Evolutionary conservation across 1,140 invertebrate genomes (phyloP).

Genomic region (Calliopsis andreniformis): DNA sequence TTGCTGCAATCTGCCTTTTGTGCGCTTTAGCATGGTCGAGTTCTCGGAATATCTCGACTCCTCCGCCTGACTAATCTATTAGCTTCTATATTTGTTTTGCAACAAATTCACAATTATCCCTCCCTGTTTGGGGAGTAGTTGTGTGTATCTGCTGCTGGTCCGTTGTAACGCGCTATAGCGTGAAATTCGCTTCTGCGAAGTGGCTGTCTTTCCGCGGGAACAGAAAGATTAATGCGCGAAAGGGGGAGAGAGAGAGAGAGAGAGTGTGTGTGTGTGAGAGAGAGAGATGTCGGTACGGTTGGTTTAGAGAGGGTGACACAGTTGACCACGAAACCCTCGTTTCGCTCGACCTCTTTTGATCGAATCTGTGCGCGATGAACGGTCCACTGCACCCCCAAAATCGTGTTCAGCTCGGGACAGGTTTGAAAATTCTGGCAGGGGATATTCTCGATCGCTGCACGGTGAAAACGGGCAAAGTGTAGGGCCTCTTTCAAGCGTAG

Average conservation of each 20-base stretch:
- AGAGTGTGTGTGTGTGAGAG: too few species aligned
- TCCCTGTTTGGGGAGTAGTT: conserved; percentile 2
- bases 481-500: not conserved
- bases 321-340: conserved; percentile 52
- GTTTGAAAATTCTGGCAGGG: conserved; percentile 27
- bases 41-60: too few species aligned
- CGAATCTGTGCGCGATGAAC: conserved; percentile 44
- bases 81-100: not conserved
- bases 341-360: conserved; percentile 45
- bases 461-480: not conserved
- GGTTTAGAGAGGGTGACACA: conserved; percentile 42
- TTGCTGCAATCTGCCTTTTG: too few species aligned
- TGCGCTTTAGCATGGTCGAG: too few species aligned
- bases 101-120: conserved; percentile 3
- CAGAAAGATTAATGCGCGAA: conserved; percentile 28
- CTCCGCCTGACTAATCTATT: not conserved
- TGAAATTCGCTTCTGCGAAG: conserved; percentile 20
- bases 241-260: conserved; percentile 22
- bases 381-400: conserved; percentile 43
- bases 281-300: conserved; percentile 38
- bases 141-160: too few species aligned
- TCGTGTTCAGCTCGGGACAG: conserved; percentile 31
- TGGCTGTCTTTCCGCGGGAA: conserved; percentile 20
- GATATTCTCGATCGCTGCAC: conserved; percentile 11
- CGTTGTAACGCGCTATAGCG: too few species aligned